Conservation (phyloP, 2,797 vertebrate species). For the Streptopelia turtur region DNA sequence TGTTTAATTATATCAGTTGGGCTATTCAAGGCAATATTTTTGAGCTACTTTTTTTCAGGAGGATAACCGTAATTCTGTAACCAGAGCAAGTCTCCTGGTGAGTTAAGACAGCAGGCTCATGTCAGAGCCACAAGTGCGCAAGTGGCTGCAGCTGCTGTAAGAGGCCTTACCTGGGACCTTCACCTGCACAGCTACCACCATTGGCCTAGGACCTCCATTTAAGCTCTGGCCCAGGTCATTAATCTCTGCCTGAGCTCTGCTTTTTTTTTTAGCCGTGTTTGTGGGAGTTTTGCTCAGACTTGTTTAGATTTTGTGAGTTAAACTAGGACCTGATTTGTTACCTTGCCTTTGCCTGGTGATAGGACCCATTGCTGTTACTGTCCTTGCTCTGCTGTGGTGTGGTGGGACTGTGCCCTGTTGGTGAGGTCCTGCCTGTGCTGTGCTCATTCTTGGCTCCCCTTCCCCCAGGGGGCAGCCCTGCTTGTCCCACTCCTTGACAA, state of each 20-base stretch:
- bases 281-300: background rate
- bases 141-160: background rate
- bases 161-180: background rate
- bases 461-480: background rate
- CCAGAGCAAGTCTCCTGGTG: background rate
- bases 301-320: background rate
- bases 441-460: background rate
- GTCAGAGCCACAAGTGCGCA: background rate
- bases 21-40: background rate
- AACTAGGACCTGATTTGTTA: background rate
- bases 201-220: background rate
- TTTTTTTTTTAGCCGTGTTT: background rate
- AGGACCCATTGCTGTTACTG: background rate
- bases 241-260: background rate
- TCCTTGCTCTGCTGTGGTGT: no score
- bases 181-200: background rate
- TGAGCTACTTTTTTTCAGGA: background rate
- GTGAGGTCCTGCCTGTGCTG: background rate
- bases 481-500: background rate
- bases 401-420: background rate
- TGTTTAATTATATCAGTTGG: background rate
- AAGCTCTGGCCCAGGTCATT: background rate
- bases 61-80: background rate
- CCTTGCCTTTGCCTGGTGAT: background rate
- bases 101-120: background rate